Evolutionary conservation across 2,797 vertebrate genomes (phyloP), one percentile per base, ranked within the genome.

Genomic region (Otus scops): DNA sequence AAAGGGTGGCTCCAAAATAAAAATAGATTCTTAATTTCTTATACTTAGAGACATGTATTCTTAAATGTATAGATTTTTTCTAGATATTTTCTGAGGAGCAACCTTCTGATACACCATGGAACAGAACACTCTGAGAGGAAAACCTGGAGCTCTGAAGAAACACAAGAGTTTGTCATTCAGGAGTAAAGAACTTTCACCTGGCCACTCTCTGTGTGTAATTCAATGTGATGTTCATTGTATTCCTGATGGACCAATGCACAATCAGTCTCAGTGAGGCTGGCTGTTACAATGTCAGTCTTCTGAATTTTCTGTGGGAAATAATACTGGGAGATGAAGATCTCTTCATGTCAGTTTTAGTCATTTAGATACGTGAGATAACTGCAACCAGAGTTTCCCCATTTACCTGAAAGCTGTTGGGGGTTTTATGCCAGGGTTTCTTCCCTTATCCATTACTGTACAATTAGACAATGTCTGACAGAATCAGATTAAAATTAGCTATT

Each of bases 401-500:
- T 76, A n/a, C 38, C 15, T 88, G 18, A 71, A 76, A 60, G n/a
- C 13, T 67, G 9, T 7, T 70, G 34, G 30, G 6, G 30, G 57
- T 85, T 93, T 94, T 34, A 28, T 77, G 17, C 1, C 12, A 28
- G 11, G 6, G 3, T 3, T 51, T 91, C 48, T 95, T 39, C 38
- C 24, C 14, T 64, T 80, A 60, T 30, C 14, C 6, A 47, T 83
- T 80, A 68, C 5, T 54, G 21, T 54, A 47, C 47, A 86, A 83
- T 74, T 45, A 86, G 19, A 91, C 7, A 45, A n/a, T 63, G 68
- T 50, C 45, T 88, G 54, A 80, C 60, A 92, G 34, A 85, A 69
- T 64, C 18, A 76, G 24, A 70, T 32, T 61, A 83, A 92, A 95
- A 94, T 84, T 89, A 92, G 22, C 18, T 87, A 45, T 88, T 95